Evolutionary conservation across 2,888 invertebrate species (phyloP).

Genomic region (Psylliodes chrysocephalus): DNA sequence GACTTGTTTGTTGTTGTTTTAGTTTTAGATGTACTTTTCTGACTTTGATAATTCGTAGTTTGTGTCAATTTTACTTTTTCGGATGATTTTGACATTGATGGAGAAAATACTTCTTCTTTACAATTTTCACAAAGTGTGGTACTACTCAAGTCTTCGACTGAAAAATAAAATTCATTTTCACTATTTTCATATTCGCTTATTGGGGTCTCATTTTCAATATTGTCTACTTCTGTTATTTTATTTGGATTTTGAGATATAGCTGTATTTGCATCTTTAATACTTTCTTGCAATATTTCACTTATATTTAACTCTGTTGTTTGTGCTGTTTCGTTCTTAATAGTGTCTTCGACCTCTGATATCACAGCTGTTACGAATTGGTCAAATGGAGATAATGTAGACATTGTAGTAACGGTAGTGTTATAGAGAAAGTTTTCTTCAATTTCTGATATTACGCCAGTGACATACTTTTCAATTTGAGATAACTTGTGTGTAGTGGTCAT

Average conservation of each 20-base stretch:
- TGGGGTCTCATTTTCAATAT: not conserved
- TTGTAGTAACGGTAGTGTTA: not conserved
- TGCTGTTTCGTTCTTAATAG: not conserved
- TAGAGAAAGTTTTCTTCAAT: conserved; percentile 4
- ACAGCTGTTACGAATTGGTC: too few relatives aligned
- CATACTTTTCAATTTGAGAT: not conserved
- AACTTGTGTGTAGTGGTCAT: not conserved
- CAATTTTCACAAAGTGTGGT: not conserved
- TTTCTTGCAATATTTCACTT: not conserved
- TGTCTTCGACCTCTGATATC: too few relatives aligned
- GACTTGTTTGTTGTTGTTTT: too few relatives aligned
- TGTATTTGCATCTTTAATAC: not conserved
- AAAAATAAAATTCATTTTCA: not conserved
- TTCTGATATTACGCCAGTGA: not conserved
- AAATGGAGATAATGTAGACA: too few relatives aligned
- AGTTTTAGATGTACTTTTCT: too few relatives aligned
- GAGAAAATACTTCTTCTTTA: not conserved
- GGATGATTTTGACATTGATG: too few relatives aligned
- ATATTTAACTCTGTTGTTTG: not conserved
- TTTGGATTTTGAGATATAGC: not conserved
- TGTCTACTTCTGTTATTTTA: not conserved
- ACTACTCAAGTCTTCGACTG: not conserved
- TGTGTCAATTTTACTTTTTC: too few relatives aligned
- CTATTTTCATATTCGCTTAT: not conserved
- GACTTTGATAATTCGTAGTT: too few relatives aligned